phyloP scores from a whole-genome alignment of 2,888 invertebrate species.

The Stegana nigrithorax region DNA sequence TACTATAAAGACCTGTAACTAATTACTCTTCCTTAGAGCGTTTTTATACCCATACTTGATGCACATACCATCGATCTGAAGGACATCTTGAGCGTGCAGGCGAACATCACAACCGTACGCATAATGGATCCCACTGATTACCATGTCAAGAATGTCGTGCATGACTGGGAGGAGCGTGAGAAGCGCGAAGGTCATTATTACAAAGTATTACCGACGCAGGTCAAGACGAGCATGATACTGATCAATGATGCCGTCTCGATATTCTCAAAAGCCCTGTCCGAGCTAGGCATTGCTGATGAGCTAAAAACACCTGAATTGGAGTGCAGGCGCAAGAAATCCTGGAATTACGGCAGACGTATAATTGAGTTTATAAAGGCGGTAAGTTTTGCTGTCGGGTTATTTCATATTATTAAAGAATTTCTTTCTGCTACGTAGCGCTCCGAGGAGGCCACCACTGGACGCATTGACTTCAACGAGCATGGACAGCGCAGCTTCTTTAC shows the following conservation, averaged over 20 bases:
- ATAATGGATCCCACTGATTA: constrained; percentile 66
- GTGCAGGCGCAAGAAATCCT: constrained; percentile 69
- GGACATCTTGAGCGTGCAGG: constrained; percentile 67
- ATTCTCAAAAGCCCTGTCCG: constrained; percentile 72
- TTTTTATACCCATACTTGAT: constrained; percentile 71
- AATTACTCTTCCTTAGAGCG: constrained; percentile 68
- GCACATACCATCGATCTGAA: constrained; percentile 69
- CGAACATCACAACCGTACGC: constrained; percentile 66
- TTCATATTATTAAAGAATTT: background rate
- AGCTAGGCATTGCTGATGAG: constrained; percentile 64
- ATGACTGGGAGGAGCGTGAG: constrained; percentile 67
- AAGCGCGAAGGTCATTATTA: constrained; percentile 59
- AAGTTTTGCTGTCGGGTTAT: constrained; percentile 49
- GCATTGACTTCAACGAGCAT: constrained; percentile 66
- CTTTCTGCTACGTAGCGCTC: constrained; percentile 50
- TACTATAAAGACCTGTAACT: background rate
- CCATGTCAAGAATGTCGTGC: constrained; percentile 64
- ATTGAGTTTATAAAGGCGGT: constrained; percentile 77
- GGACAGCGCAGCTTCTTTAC: constrained; percentile 79
- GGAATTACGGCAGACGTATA: constrained; percentile 75
- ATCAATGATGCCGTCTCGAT: constrained; percentile 78
- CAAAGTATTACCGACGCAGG: constrained; percentile 50
- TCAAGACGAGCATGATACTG: constrained; percentile 75
- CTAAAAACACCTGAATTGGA: constrained; percentile 56
- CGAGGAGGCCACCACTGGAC: constrained; percentile 64